These are phyloP conservation scores for Trochalopteron elliotii DNA, from an alignment of 2,113 vertebrate species.

Conservation along the genomic window DNA sequence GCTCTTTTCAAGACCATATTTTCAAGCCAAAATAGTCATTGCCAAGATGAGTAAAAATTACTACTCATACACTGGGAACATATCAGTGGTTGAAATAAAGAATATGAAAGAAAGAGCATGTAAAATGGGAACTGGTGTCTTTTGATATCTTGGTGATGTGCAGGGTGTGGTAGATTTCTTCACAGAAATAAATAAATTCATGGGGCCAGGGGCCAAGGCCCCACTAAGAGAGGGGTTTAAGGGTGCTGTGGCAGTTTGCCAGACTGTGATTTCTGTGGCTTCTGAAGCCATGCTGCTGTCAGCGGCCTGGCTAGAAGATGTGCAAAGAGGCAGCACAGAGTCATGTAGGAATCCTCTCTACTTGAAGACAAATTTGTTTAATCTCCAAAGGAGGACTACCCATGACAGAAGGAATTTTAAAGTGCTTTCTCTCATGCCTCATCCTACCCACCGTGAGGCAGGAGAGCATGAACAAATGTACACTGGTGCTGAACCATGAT, in stretches of 20 bases:
- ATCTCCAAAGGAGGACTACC: background rate
- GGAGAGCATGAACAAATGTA: accelerated
- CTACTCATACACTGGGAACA: background rate
- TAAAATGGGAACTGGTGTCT: background rate
- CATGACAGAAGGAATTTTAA: background rate
- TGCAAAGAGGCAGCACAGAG: background rate
- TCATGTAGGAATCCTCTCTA: accelerated
- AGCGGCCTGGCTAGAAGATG: background rate
- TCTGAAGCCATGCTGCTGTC: background rate
- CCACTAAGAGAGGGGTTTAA: accelerated
- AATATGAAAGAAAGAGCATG: background rate
- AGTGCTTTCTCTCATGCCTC: accelerated
- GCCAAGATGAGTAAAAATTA: background rate
- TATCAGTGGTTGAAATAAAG: background rate
- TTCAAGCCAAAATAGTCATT: slow-evolving; percentile 11
- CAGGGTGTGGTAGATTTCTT: background rate
- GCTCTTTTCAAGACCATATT: background rate
- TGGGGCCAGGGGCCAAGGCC: background rate
- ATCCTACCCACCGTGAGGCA: background rate
- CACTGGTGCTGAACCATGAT: background rate
- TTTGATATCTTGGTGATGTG: background rate
- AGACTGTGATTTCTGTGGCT: accelerated
- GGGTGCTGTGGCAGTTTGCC: background rate
- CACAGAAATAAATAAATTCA: background rate
- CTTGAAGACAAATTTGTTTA: background rate